A percentile compares a stretch with the other conserved stretches of the same genome.
Evolutionary conservation across 2,797 vertebrate species (phyloP).

Genomic region (Melanotaenia parkinsoni): DNA sequence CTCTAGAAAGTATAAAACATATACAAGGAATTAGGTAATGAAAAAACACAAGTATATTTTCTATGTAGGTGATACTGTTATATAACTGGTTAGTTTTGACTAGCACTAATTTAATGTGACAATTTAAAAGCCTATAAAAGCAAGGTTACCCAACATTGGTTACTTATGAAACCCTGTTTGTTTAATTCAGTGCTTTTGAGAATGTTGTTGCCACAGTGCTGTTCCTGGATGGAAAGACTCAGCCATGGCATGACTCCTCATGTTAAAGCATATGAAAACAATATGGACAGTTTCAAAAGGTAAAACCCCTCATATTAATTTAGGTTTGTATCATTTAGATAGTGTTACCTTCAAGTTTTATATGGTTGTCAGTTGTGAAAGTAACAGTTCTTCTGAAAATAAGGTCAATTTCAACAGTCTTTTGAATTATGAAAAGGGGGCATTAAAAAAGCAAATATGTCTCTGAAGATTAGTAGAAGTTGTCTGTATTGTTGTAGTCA

Average conservation of each 20-base stretch:
- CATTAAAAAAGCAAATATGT: constrained; percentile 24
- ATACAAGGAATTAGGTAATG: no score
- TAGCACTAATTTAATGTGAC: neutral
- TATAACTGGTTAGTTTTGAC: neutral
- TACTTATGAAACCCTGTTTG: neutral
- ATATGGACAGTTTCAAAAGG: neutral
- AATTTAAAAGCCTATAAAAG: neutral
- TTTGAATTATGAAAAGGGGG: no score
- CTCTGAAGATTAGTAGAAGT: constrained; percentile 18
- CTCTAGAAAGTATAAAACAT: no score
- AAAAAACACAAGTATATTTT: neutral
- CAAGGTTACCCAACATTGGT: neutral
- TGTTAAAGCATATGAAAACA: neutral
- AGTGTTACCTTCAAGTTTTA: neutral
- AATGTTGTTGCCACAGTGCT: neutral
- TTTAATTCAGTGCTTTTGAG: neutral
- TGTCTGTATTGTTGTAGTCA: constrained; percentile 35
- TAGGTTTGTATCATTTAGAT: neutral
- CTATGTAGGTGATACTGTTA: neutral
- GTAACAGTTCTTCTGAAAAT: neutral
- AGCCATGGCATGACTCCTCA: neutral
- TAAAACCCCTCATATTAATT: neutral
- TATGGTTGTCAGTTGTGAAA: neutral
- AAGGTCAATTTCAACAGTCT: neutral
- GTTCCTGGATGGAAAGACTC: no score